Conservation (phyloP, 2,888 invertebrate genomes). For the Keiferia lycopersicella region DNA sequence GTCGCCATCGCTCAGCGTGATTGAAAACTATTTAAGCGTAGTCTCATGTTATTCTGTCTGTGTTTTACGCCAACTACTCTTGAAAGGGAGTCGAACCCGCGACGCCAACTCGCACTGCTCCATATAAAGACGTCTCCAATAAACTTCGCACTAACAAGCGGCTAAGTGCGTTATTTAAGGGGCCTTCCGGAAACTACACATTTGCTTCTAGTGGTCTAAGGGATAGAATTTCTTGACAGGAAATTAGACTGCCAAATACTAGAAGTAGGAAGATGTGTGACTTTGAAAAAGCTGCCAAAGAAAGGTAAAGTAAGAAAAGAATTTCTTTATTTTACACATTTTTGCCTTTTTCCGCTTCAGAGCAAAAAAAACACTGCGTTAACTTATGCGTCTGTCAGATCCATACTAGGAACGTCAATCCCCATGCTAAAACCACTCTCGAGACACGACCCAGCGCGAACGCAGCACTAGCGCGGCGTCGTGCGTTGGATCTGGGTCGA, state of each 20-base stretch:
- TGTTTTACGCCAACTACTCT: background rate
- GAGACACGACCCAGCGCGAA: too few relatives aligned
- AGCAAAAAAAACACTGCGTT: too few relatives aligned
- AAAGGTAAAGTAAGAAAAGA: background rate
- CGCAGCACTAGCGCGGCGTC: too few relatives aligned
- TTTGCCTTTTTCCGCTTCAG: too few relatives aligned
- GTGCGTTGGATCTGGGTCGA: too few relatives aligned
- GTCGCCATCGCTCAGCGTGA: too few relatives aligned
- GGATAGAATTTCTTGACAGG: background rate
- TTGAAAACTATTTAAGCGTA: background rate
- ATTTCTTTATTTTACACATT: too few relatives aligned
- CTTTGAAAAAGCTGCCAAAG: background rate
- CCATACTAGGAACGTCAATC: too few relatives aligned
- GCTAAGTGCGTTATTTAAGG: constrained; percentile 53
- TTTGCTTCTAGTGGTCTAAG: background rate
- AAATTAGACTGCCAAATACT: background rate
- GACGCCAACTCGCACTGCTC: constrained; percentile 39
- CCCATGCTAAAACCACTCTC: too few relatives aligned
- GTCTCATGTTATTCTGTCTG: background rate
- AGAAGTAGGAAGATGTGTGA: background rate
- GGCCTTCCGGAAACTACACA: constrained; percentile 26
- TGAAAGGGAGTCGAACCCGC: background rate
- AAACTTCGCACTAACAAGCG: constrained; percentile 54
- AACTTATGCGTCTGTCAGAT: too few relatives aligned
- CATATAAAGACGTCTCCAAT: constrained; percentile 48